Conservation (phyloP, 2,888 invertebrate species). For the Sinhomidia bicolor region DNA sequence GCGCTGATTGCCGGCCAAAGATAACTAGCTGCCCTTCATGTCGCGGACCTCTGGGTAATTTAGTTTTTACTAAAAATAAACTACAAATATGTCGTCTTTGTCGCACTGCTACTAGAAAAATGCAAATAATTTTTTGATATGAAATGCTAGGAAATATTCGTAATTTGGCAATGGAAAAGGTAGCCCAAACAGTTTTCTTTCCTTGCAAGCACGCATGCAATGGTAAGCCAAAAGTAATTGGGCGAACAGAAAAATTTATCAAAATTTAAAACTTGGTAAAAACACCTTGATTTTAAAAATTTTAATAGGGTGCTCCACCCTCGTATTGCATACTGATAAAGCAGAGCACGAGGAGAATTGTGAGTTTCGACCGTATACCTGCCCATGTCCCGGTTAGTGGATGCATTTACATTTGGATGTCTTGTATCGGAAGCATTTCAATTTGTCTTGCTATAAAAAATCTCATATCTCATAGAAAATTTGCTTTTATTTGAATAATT, state of each 20-base stretch:
- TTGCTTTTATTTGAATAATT: not conserved
- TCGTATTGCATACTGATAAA: slow-evolving; percentile 97
- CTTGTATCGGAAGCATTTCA: too few relatives aligned
- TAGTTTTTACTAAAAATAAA: not conserved
- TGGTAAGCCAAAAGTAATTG: slow-evolving; percentile 82
- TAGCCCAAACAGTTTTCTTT: slow-evolving; percentile 98
- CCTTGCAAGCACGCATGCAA: slow-evolving; percentile 99
- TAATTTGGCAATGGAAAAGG: slow-evolving; percentile 99
- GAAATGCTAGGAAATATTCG: slow-evolving; percentile 95
- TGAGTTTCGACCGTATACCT: slow-evolving; percentile 98
- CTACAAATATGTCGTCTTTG: not conserved
- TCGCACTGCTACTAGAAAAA: too few relatives aligned
- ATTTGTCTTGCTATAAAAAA: too few relatives aligned
- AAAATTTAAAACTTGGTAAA: not conserved
- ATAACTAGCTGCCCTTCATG: slow-evolving; percentile 86
- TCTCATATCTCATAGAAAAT: not conserved
- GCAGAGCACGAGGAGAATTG: slow-evolving; percentile 99
- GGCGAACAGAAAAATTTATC: not conserved
- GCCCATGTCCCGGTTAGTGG: slow-evolving; percentile 92
- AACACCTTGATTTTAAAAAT: not conserved
- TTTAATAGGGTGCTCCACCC: slow-evolving; percentile 88
- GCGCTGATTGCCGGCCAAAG: slow-evolving; percentile 85
- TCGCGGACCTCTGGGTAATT: slow-evolving; percentile 84
- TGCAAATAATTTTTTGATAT: not conserved
- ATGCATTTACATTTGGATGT: too few relatives aligned